phyloP scores from a whole-genome alignment of 1,140 invertebrate genomes.

The Achatina immaculata region DNA sequence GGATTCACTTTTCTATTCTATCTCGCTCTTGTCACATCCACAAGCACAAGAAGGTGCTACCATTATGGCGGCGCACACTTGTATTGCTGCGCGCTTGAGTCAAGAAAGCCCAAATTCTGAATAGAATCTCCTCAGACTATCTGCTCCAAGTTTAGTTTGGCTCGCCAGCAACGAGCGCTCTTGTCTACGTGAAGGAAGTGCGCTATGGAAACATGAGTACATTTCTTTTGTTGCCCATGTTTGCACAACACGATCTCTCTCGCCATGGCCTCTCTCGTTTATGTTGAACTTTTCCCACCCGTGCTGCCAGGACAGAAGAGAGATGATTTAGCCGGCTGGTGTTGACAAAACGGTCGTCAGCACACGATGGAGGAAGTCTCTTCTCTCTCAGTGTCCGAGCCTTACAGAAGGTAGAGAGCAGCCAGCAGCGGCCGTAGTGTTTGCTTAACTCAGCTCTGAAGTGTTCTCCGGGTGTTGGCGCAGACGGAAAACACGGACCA shows the following conservation, averaged over 20 bases:
- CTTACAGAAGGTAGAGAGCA: neutral
- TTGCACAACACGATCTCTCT: slow-evolving; percentile 3
- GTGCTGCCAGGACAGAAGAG: neutral
- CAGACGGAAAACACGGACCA: neutral
- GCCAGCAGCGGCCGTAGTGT: neutral
- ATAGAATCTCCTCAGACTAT: neutral
- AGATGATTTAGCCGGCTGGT: neutral
- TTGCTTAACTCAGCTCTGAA: neutral
- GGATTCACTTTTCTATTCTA: neutral
- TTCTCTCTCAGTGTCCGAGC: neutral
- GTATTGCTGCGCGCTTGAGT: neutral
- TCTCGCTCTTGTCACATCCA: slow-evolving; percentile 2
- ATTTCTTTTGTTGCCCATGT: slow-evolving; percentile 4
- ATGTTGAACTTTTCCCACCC: slow-evolving; percentile 14
- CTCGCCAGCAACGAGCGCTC: neutral
- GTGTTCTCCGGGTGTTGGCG: neutral
- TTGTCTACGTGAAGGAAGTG: neutral
- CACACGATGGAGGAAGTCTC: neutral
- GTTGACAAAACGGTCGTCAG: slow-evolving; percentile 8
- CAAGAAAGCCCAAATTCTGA: neutral
- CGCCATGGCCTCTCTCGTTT: neutral
- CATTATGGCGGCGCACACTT: neutral
- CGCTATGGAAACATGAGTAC: slow-evolving; percentile 8
- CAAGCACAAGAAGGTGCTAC: neutral
- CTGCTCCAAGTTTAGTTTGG: slow-evolving; percentile 1